phyloP scores from a whole-genome alignment of 2,888 invertebrate genomes.

The Erebia aethiops region DNA sequence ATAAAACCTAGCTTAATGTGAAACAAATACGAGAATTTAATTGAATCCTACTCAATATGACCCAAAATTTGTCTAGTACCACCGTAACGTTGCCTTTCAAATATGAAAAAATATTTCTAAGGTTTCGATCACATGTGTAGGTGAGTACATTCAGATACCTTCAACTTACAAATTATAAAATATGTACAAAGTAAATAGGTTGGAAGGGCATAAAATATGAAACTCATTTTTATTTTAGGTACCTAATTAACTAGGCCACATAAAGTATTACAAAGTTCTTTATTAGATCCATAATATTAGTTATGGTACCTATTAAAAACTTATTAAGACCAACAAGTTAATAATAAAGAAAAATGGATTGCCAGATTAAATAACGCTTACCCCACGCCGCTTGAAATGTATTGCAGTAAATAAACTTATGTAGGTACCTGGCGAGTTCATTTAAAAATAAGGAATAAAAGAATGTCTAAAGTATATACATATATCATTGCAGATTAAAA shows the following conservation, averaged over 20 bases:
- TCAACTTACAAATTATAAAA: background rate
- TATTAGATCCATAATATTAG: background rate
- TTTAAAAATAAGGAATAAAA: background rate
- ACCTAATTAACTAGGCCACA: background rate
- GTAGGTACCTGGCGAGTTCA: background rate
- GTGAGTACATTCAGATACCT: background rate
- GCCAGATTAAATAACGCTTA: conserved; percentile 2
- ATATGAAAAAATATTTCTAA: too few species aligned
- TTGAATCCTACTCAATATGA: background rate
- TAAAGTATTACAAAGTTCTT: conserved; percentile 2
- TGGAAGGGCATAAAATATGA: too few species aligned
- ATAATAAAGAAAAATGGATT: background rate
- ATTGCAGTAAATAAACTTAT: background rate
- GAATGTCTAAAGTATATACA: too few species aligned
- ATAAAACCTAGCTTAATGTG: background rate
- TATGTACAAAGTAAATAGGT: conserved; percentile 3
- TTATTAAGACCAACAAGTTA: too few species aligned
- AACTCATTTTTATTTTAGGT: background rate
- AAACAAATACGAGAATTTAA: background rate
- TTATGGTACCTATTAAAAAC: background rate
- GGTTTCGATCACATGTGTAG: background rate
- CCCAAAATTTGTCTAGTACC: background rate
- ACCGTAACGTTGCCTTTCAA: too few species aligned
- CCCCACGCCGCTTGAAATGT: background rate
- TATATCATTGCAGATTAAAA: too few species aligned